Conservation (phyloP, 2,797 vertebrate genomes). For the Macrochelys suwanniensis region DNA sequence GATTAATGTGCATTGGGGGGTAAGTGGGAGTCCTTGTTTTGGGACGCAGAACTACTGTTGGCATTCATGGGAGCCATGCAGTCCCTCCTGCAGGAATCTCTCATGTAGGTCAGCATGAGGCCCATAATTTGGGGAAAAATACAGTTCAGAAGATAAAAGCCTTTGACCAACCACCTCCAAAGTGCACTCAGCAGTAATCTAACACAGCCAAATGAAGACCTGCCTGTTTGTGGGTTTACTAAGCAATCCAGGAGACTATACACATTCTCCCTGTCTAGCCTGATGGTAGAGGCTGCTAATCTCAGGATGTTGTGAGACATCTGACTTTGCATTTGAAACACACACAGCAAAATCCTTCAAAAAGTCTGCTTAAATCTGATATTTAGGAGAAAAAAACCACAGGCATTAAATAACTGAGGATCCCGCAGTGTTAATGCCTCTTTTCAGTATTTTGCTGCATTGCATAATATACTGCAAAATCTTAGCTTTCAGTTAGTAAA, state of each 20-base stretch:
- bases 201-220: background rate
- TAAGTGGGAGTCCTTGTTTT: background rate
- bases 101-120: background rate
- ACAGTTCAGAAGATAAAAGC: background rate
- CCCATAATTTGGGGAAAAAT: background rate
- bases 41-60: background rate
- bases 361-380: background rate
- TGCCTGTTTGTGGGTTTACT: background rate
- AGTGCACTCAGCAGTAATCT: background rate
- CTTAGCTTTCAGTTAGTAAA: background rate
- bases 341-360: background rate
- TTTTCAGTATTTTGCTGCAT: background rate
- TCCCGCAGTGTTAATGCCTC: background rate
- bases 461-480: background rate
- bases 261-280: background rate
- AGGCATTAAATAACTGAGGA: slow-evolving; percentile 14
- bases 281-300: slow-evolving; percentile 11
- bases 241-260: background rate
- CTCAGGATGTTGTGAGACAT: slow-evolving; percentile 26
- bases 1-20: background rate
- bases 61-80: background rate
- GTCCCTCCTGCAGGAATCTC: background rate
- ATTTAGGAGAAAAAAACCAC: background rate
- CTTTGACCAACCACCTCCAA: slow-evolving; percentile 11
- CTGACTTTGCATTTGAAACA: slow-evolving; percentile 54